phyloP scores from a whole-genome alignment of 2,888 invertebrate genomes.

The Microctonus brassicae region DNA sequence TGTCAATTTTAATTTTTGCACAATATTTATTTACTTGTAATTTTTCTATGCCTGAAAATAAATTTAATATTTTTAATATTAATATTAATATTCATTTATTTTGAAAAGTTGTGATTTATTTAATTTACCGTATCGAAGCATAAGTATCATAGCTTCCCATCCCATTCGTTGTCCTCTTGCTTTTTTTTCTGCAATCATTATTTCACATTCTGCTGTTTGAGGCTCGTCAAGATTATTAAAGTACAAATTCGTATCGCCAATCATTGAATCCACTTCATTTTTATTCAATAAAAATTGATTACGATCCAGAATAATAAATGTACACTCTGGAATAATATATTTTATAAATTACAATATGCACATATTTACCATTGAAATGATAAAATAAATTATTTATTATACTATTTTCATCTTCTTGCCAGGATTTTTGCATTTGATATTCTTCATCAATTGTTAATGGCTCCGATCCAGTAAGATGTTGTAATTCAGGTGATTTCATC shows the following conservation, averaged over 20 bases:
- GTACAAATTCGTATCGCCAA: conserved; percentile 96
- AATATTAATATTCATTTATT: background rate
- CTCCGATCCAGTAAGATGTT: conserved; percentile 89
- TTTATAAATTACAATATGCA: conserved; percentile 46
- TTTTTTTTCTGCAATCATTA: conserved; percentile 90
- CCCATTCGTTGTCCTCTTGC: conserved; percentile 83
- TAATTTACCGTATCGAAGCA: conserved; percentile 83
- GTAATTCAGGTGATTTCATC: conserved; percentile 91
- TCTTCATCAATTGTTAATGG: conserved; percentile 87
- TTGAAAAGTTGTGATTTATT: background rate
- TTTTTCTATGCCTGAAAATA: conserved; percentile 71
- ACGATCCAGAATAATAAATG: conserved; percentile 88
- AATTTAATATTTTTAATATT: background rate
- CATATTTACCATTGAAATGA: background rate
- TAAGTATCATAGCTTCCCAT: conserved; percentile 84
- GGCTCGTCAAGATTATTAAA: conserved; percentile 73
- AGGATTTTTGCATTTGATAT: conserved; percentile 91
- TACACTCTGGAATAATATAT: conserved; percentile 80
- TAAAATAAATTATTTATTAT: conserved; percentile 46
- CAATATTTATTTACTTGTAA: conserved; percentile 77
- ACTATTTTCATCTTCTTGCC: conserved; percentile 92
- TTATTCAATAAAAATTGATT: conserved; percentile 70
- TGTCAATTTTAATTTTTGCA: conserved; percentile 85
- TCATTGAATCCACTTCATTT: conserved; percentile 84
- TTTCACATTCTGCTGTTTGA: conserved; percentile 83